Conservation (phyloP, 2,888 invertebrate species). For the Falcaria lacertinaria region DNA sequence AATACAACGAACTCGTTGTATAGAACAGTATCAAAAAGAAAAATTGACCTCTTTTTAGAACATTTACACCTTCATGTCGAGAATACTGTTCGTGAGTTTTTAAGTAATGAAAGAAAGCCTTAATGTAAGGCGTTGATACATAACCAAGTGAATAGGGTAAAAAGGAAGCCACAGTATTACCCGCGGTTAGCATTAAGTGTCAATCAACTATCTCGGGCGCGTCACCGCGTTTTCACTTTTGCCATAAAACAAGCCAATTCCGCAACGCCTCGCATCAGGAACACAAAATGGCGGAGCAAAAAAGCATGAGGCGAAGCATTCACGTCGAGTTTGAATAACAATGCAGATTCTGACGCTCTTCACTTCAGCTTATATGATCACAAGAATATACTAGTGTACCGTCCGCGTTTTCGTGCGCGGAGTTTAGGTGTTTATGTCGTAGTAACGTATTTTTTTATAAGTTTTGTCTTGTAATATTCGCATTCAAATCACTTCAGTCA, state of each 20-base stretch:
- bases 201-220: slow-evolving; percentile 39
- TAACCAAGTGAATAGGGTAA: slow-evolving; percentile 15
- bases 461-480: background rate
- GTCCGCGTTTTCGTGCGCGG: background rate
- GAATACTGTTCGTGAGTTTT: too few relatives aligned
- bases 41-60: too few relatives aligned
- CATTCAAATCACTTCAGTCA: too few relatives aligned
- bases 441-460: background rate
- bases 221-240: slow-evolving; percentile 65
- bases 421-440: background rate
- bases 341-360: slow-evolving; percentile 47
- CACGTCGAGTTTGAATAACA: slow-evolving; percentile 53
- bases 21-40: too few relatives aligned
- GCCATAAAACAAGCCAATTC: slow-evolving; percentile 55
- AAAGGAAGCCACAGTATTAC: slow-evolving; percentile 26
- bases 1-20: too few relatives aligned
- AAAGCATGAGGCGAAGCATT: slow-evolving; percentile 48
- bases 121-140: background rate
- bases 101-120: too few relatives aligned
- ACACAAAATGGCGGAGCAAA: slow-evolving; percentile 61
- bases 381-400: background rate
- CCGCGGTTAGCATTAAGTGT: slow-evolving; percentile 32
- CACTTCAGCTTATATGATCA: slow-evolving; percentile 8
- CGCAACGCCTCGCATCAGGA: slow-evolving; percentile 40
- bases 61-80: too few relatives aligned